These are phyloP conservation scores for Poliocrania exsul DNA, from an alignment of 2,797 vertebrate species.

Conservation along the genomic window DNA sequence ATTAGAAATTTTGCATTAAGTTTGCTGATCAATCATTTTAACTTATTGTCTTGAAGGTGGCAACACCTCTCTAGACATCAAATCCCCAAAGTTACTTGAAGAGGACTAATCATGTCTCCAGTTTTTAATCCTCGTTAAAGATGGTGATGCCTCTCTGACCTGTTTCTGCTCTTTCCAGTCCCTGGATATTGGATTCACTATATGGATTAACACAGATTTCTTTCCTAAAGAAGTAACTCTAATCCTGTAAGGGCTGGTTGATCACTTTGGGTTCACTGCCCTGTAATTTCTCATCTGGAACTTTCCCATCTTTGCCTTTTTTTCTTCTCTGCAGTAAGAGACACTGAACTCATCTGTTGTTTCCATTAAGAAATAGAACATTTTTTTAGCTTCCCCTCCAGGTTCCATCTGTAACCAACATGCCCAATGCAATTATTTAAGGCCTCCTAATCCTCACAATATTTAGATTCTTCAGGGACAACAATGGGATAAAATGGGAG, in stretches of 20 bases:
- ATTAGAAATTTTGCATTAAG: background rate
- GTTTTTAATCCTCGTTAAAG: constrained; percentile 45
- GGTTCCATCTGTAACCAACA: background rate
- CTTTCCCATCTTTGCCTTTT: background rate
- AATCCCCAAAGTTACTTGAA: background rate
- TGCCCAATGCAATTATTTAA: background rate
- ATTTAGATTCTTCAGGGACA: background rate
- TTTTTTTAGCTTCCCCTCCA: background rate
- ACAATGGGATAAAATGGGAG: background rate
- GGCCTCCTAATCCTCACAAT: background rate
- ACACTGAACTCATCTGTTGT: constrained; percentile 2
- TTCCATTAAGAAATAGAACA: background rate
- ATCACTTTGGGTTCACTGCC: constrained; percentile 27
- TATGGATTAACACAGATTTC: constrained; percentile 24
- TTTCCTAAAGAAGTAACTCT: constrained; percentile 42
- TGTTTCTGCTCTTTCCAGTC: constrained; percentile 31
- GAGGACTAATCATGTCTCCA: constrained; percentile 14
- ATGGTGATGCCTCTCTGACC: constrained; percentile 25
- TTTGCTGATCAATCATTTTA: background rate
- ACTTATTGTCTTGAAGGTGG: background rate
- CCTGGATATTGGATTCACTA: constrained; percentile 38
- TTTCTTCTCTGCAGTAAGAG: background rate
- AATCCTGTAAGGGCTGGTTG: constrained; percentile 54
- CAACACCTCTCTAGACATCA: background rate
- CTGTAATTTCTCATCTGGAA: constrained; percentile 56